phyloP scores from a whole-genome alignment of 2,888 invertebrate species.

The Physocephala rufipes region DNA sequence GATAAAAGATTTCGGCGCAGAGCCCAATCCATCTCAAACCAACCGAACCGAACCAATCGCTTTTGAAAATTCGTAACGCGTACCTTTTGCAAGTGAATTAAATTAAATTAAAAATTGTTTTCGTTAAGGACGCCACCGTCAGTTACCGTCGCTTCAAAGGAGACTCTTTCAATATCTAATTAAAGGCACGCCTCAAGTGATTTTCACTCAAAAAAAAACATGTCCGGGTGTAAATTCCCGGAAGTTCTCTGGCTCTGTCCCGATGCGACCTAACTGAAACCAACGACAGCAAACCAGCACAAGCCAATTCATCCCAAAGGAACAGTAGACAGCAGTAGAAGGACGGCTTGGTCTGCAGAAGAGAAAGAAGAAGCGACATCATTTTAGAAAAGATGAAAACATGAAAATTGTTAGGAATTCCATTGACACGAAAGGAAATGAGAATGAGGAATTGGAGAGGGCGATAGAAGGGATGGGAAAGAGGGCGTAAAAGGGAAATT shows the following conservation, averaged over 20 bases:
- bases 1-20: neutral
- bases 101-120: slow-evolving; percentile 48
- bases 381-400: neutral
- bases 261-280: slow-evolving; percentile 11
- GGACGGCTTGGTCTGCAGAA: neutral
- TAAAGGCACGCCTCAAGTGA: slow-evolving; percentile 41
- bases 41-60: slow-evolving; percentile 31
- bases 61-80: slow-evolving; percentile 57
- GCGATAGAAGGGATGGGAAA: no score
- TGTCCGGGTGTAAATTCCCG: slow-evolving; percentile 17
- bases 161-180: slow-evolving; percentile 38
- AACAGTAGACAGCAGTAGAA: neutral
- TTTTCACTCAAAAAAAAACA: slow-evolving; percentile 34
- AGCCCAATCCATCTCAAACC: neutral
- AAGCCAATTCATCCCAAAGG: neutral
- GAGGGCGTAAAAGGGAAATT: neutral
- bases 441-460: no score
- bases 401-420: neutral
- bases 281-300: slow-evolving; percentile 16
- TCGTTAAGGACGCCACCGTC: slow-evolving; percentile 11
- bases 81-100: slow-evolving; percentile 48
- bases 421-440: neutral
- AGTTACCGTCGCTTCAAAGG: slow-evolving; percentile 13
- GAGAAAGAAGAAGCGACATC: neutral
- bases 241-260: neutral